phyloP scores from a whole-genome alignment of 2,113 vertebrate species.

The Macquaria ambigua region DNA sequence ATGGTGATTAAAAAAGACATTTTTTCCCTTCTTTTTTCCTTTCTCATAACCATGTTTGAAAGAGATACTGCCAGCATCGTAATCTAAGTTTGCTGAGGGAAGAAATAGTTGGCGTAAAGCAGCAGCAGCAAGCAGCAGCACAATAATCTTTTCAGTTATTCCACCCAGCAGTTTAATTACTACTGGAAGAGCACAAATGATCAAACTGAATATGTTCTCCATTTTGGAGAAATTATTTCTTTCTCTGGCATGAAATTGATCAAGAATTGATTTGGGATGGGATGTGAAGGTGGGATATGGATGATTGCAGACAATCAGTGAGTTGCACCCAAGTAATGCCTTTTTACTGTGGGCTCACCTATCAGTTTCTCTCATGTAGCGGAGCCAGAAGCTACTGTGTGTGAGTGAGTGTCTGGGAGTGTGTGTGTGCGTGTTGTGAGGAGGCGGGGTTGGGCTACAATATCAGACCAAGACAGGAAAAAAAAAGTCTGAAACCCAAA shows the following conservation, averaged over 20 bases:
- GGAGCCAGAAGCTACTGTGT: slow-evolving; percentile 33
- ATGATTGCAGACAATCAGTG: slow-evolving; percentile 68
- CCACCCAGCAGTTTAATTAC: slow-evolving; percentile 71
- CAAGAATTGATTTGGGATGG: slow-evolving; percentile 80
- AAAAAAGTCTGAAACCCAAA: slow-evolving; percentile 71
- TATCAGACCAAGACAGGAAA: slow-evolving; percentile 62
- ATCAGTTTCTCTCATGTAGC: slow-evolving; percentile 55
- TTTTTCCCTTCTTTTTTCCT: background rate
- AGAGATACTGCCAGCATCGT: slow-evolving; percentile 39
- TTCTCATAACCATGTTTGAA: slow-evolving; percentile 46
- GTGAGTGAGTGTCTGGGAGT: background rate
- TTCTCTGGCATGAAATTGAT: slow-evolving; percentile 79
- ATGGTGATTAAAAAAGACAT: slow-evolving; percentile 77
- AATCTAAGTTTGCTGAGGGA: slow-evolving; percentile 52
- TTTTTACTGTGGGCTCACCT: slow-evolving; percentile 56
- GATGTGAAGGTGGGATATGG: slow-evolving; percentile 66
- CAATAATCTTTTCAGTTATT: slow-evolving; percentile 62
- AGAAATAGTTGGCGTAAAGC: slow-evolving; percentile 36
- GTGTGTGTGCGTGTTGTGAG: background rate
- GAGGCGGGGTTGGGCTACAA: slow-evolving; percentile 6
- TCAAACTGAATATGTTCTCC: slow-evolving; percentile 72
- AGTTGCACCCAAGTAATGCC: slow-evolving; percentile 58
- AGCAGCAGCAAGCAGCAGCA: slow-evolving; percentile 24
- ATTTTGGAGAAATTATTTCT: slow-evolving; percentile 75
- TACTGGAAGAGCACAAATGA: slow-evolving; percentile 63